Percentiles rank a stretch among this genome's conserved stretches.
Conservation (phyloP, 1,140 invertebrate genomes). For the Globodera rostochiensis region DNA sequence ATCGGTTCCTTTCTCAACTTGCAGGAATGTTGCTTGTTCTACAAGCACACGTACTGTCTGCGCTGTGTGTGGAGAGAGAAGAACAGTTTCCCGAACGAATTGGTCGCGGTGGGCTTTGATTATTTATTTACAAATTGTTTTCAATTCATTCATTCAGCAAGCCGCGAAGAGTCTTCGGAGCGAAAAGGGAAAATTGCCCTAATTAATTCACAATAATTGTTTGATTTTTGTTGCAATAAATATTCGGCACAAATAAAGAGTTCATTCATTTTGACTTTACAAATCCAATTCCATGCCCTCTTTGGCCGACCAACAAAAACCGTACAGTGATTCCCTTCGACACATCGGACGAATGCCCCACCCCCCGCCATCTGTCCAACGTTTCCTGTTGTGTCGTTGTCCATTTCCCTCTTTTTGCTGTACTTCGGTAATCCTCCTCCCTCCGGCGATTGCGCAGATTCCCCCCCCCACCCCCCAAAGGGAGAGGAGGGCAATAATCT, state of each 20-base stretch:
- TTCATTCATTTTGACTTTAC: too few species aligned
- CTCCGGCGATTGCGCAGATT: slow-evolving; percentile 6
- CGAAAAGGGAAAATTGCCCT: not conserved
- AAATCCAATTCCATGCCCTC: too few species aligned
- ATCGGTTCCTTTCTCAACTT: not conserved
- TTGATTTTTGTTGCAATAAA: slow-evolving; percentile 8
- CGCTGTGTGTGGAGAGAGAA: slow-evolving; percentile 24
- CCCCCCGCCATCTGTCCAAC: not conserved
- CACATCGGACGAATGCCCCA: not conserved
- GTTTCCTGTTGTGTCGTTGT: slow-evolving; percentile 1
- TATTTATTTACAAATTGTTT: not conserved
- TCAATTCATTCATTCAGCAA: slow-evolving; percentile 13
- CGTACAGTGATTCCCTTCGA: not conserved
- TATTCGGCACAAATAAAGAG: too few species aligned
- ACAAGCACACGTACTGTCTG: slow-evolving; percentile 27
- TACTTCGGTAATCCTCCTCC: not conserved
- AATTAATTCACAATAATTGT: not conserved
- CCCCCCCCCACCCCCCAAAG: not conserved
- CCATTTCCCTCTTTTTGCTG: not conserved
- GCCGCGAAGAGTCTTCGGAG: slow-evolving; percentile 2
- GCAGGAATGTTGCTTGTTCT: slow-evolving; percentile 30
- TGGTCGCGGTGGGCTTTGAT: slow-evolving; percentile 14
- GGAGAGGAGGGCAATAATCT: not conserved
- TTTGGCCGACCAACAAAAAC: not conserved
- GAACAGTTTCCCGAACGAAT: slow-evolving; percentile 20